These are phyloP conservation scores for Smutsia temminckii DNA, from an alignment of 2,797 vertebrate genomes.

Conservation along the genomic window DNA sequence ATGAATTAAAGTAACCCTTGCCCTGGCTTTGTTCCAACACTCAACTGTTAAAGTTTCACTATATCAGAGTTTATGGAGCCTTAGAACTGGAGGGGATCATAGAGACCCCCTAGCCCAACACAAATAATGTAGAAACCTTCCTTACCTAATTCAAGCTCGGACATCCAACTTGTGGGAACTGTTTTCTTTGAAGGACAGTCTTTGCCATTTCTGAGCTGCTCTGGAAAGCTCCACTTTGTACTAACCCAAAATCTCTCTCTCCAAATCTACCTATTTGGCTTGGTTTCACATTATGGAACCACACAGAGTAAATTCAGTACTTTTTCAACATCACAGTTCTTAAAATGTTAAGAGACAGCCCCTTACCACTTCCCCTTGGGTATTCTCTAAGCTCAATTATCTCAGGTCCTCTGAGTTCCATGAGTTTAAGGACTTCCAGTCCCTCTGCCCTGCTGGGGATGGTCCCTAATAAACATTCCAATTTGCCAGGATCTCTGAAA, in stretches of 20 bases:
- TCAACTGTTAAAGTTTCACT: not conserved
- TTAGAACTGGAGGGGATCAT: not conserved
- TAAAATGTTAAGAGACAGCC: slow-evolving; percentile 25
- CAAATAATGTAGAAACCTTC: not conserved
- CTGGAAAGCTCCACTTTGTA: not conserved
- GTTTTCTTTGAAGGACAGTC: not conserved
- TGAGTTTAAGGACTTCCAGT: not conserved
- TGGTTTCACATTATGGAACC: slow-evolving; percentile 37
- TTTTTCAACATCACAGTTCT: slow-evolving; percentile 30
- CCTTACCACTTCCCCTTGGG: slow-evolving; percentile 13
- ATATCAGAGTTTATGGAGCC: not conserved
- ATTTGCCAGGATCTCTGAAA: not conserved
- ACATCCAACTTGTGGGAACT: not conserved
- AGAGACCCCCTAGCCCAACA: not conserved
- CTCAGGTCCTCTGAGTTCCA: not conserved
- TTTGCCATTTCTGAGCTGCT: not conserved
- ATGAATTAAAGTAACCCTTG: not conserved
- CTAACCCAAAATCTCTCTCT: not conserved
- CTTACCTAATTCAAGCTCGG: not conserved
- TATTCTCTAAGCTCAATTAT: slow-evolving; percentile 14
- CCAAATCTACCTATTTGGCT: not conserved
- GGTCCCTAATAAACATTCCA: not conserved
- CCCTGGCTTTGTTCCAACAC: not conserved
- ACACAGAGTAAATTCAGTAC: not conserved
- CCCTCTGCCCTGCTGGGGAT: not conserved